phyloP scores from a whole-genome alignment of 2,888 invertebrate genomes.

The Phytoseiulus persimilis region DNA sequence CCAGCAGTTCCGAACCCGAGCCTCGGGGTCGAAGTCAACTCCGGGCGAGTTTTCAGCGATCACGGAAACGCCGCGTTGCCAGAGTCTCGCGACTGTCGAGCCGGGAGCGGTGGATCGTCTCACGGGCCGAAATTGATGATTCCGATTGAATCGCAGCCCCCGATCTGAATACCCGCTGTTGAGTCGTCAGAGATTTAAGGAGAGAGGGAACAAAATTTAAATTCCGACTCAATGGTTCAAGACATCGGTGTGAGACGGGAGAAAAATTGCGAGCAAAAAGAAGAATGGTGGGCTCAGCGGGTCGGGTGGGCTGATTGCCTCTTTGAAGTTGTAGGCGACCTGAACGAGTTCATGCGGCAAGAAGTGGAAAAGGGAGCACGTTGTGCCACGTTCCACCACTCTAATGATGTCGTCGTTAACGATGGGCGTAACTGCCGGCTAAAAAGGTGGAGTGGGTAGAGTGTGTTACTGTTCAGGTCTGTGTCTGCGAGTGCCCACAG shows the following conservation, averaged over 20 bases:
- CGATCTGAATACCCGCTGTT: background rate
- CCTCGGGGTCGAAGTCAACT: no score
- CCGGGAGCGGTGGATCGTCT: background rate
- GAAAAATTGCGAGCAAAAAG: background rate
- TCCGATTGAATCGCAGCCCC: background rate
- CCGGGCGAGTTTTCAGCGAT: no score
- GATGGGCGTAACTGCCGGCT: constrained; percentile 5
- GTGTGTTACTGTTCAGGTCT: background rate
- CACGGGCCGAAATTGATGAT: background rate
- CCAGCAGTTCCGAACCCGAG: no score
- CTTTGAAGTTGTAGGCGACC: background rate
- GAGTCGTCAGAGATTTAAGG: background rate
- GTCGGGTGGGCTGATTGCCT: background rate
- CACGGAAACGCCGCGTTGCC: background rate
- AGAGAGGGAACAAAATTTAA: background rate
- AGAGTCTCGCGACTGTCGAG: background rate
- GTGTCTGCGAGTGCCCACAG: background rate
- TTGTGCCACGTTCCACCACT: background rate
- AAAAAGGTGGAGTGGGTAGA: constrained; percentile 5
- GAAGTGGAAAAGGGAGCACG: constrained; percentile 5
- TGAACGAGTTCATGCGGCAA: constrained; percentile 5
- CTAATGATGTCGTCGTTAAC: constrained; percentile 5
- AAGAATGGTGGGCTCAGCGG: background rate
- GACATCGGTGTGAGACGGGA: background rate
- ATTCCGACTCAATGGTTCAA: background rate